A percentile compares a stretch with the other conserved stretches of the same genome.
Conservation (phyloP, 2,113 vertebrate genomes). For the Mustela lutreola region DNA sequence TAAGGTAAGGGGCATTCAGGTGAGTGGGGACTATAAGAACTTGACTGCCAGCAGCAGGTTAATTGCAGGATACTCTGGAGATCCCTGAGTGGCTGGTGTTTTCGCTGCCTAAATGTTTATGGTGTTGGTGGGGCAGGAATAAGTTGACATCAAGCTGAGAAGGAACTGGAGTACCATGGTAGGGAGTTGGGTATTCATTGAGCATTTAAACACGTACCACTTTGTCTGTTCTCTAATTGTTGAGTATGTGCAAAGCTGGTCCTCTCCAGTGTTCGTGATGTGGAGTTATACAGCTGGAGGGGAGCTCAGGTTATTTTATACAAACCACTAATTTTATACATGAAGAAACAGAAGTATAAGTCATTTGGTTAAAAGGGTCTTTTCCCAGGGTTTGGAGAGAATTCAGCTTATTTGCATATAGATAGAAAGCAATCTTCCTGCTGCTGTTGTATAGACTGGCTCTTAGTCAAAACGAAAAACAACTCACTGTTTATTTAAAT, state of each 20-base stretch:
- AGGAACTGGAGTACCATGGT: not conserved
- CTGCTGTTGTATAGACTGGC: constrained; percentile 39
- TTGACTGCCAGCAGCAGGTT: not conserved
- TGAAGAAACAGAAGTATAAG: constrained; percentile 57
- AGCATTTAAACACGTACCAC: not conserved
- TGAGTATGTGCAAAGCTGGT: not conserved
- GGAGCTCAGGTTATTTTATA: constrained; percentile 24
- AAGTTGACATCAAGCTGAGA: not conserved
- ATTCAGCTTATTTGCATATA: constrained; percentile 71
- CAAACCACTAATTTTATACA: constrained; percentile 58
- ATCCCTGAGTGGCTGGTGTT: not conserved
- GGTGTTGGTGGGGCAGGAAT: not conserved
- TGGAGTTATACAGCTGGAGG: not conserved
- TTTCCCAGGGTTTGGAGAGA: constrained; percentile 15
- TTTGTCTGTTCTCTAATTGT: constrained; percentile 21
- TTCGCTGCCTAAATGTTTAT: not conserved
- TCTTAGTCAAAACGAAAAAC: constrained; percentile 73
- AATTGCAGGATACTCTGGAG: not conserved
- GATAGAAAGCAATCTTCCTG: constrained; percentile 63
- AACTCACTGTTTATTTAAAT: constrained; percentile 68
- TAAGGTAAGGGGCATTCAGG: not conserved
- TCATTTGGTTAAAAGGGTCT: constrained; percentile 73
- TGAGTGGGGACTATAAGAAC: not conserved
- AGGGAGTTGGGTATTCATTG: not conserved
- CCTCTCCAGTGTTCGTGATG: not conserved